Conservation (phyloP, 2,797 vertebrate genomes). For the Gambelia wislizenii region DNA sequence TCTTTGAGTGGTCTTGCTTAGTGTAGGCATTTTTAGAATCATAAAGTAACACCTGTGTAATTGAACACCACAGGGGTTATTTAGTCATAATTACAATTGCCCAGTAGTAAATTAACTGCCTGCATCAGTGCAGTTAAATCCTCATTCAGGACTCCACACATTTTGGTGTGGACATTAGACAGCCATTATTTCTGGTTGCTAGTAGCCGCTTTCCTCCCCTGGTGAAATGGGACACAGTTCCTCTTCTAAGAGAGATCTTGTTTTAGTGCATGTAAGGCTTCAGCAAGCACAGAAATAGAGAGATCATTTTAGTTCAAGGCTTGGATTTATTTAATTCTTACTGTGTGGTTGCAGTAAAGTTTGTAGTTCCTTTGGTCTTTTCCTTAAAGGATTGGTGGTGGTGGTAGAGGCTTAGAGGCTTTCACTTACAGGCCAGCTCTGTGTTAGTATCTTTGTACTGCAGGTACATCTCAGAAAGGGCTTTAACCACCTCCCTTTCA, state of each 20-base stretch:
- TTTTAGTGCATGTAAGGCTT: neutral
- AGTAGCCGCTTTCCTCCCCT: neutral
- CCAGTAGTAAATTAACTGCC: slow-evolving; percentile 12
- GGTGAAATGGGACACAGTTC: neutral
- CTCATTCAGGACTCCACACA: neutral
- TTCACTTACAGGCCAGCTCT: neutral
- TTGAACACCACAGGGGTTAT: neutral
- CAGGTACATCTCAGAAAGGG: neutral
- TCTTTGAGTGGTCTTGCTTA: neutral
- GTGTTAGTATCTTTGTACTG: neutral
- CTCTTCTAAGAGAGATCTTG: neutral
- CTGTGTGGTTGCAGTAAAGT: neutral
- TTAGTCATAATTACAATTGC: slow-evolving; percentile 10
- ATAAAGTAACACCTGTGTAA: slow-evolving; percentile 1
- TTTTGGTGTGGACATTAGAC: slow-evolving; percentile 5
- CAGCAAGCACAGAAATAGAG: neutral
- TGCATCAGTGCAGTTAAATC: neutral
- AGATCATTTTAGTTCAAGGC: neutral
- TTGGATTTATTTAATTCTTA: neutral
- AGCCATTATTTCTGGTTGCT: neutral
- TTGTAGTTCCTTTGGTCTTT: slow-evolving; percentile 1
- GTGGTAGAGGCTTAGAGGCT: neutral
- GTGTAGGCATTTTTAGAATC: slow-evolving; percentile 2
- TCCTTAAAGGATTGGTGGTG: neutral
- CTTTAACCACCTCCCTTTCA: neutral